Conservation (phyloP, 1,140 invertebrate species). For the Acromyrmex echinatior region DNA sequence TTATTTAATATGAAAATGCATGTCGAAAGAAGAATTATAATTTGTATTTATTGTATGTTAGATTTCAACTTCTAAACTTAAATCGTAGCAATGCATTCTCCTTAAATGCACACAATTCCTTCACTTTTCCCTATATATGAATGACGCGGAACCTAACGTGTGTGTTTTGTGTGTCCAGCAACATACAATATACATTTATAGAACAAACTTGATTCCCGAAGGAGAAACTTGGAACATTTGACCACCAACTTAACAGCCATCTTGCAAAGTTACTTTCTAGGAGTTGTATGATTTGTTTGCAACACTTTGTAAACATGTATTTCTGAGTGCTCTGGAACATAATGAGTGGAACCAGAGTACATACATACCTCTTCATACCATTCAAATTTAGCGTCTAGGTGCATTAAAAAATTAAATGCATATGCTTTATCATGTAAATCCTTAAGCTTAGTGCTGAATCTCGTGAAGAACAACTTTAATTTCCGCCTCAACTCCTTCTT, state of each 20-base stretch:
- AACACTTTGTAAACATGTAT: constrained; percentile 43
- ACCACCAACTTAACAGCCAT: constrained; percentile 56
- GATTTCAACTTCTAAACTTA: too few species aligned
- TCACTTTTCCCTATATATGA: too few species aligned
- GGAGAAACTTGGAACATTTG: constrained; percentile 48
- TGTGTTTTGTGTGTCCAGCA: background rate
- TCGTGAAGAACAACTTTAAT: background rate
- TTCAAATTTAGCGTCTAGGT: background rate
- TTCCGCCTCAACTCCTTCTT: background rate
- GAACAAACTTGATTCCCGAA: constrained; percentile 49
- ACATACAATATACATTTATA: constrained; percentile 35
- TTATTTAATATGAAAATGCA: too few species aligned
- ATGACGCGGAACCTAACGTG: background rate
- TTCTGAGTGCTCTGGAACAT: background rate
- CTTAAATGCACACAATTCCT: too few species aligned
- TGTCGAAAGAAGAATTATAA: too few species aligned
- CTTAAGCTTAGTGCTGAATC: background rate
- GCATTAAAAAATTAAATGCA: constrained; percentile 8
- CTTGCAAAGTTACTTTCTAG: constrained; percentile 43
- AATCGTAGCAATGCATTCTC: too few species aligned
- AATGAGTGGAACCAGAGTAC: background rate
- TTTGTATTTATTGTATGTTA: too few species aligned
- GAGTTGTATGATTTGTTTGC: constrained; percentile 48
- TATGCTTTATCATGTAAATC: background rate
- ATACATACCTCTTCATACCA: background rate